Evolutionary conservation across 2,113 vertebrate species (phyloP).

Genomic region (Craseonycteris thonglongyai): DNA sequence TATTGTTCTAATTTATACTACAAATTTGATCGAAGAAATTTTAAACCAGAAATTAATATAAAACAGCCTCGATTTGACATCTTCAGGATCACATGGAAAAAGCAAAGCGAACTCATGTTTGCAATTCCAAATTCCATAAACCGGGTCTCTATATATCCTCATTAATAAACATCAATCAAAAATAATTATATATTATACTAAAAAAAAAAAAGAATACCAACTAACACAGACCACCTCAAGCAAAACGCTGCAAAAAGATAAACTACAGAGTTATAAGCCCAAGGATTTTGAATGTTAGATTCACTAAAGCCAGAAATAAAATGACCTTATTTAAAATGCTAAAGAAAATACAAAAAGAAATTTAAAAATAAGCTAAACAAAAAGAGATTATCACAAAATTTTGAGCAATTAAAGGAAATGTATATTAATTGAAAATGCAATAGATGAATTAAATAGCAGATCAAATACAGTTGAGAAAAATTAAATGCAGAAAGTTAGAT

Average conservation of each 20-base stretch:
- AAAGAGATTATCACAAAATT: neutral
- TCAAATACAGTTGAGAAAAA: neutral
- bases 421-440: neutral
- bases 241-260: neutral
- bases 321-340: neutral
- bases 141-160: neutral
- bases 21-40: neutral
- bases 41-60: neutral
- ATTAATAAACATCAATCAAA: neutral
- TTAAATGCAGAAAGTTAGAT: neutral
- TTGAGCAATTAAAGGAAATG: neutral
- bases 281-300: neutral
- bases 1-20: neutral
- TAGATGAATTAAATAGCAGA: neutral
- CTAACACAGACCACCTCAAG: neutral
- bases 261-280: neutral
- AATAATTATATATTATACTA: neutral
- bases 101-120: neutral
- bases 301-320: neutral
- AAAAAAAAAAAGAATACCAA: neutral
- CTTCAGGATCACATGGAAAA: neutral
- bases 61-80: neutral
- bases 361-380: neutral
- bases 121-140: neutral
- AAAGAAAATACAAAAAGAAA: neutral